These are phyloP conservation scores for Dryoscopus gambensis DNA, from an alignment of 2,113 vertebrate species.

Conservation along the genomic window DNA sequence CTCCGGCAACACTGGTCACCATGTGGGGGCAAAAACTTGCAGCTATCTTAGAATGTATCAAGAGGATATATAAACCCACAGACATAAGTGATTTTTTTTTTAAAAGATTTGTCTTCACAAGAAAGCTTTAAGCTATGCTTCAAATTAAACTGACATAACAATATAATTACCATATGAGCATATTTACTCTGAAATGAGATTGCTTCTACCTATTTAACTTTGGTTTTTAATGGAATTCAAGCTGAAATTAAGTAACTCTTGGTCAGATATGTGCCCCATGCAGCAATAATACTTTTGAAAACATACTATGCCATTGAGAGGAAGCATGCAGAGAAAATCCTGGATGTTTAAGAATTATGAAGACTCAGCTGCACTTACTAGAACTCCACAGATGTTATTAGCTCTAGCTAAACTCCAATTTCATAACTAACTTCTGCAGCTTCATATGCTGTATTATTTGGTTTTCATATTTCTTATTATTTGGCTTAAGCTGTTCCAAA, in stretches of 20 bases:
- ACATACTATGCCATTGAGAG: background rate
- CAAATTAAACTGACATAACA: background rate
- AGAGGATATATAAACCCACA: background rate
- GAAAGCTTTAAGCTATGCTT: background rate
- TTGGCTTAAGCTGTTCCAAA: background rate
- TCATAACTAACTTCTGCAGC: background rate
- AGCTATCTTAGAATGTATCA: background rate
- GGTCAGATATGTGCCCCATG: background rate
- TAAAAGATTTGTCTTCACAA: background rate
- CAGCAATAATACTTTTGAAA: background rate
- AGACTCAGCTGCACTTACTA: background rate
- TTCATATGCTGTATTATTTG: background rate
- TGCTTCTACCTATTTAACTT: background rate
- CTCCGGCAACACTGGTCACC: background rate
- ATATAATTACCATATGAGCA: background rate
- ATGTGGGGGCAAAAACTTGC: background rate
- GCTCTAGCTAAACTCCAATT: background rate
- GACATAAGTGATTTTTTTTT: background rate
- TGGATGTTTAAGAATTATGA: background rate
- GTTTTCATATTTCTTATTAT: background rate
- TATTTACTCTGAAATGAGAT: background rate
- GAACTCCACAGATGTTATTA: background rate
- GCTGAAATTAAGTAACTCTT: background rate
- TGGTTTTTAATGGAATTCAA: background rate
- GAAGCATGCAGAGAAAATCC: background rate